A percentile compares a stretch with the other conserved stretches of the same genome.
phyloP scores from a whole-genome alignment of 2,888 invertebrate genomes.

The Drosophila atroscutellata region DNA sequence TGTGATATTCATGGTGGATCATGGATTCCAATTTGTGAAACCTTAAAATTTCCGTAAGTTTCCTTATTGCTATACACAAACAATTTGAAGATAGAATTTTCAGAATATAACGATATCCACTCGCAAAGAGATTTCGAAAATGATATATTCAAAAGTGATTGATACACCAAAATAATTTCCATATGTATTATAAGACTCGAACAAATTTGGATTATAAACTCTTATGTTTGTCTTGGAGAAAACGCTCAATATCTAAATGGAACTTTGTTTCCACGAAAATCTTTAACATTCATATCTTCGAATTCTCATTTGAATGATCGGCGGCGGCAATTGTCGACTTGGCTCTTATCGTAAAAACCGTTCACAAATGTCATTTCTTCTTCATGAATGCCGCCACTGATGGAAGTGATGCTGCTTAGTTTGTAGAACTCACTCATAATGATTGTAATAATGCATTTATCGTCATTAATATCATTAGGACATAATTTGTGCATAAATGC shows the following conservation, averaged over 20 bases:
- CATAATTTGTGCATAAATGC: not conserved
- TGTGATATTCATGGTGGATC: not conserved
- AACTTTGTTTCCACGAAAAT: not conserved
- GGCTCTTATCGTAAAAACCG: constrained; percentile 1
- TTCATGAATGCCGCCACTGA: constrained; percentile 1
- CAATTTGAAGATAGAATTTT: too few species aligned
- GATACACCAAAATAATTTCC: not conserved
- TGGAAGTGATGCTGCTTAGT: not conserved
- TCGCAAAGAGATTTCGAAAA: not conserved
- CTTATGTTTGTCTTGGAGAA: not conserved
- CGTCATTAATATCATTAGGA: not conserved
- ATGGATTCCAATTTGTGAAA: not conserved
- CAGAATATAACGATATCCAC: too few species aligned
- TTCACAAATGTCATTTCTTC: constrained; percentile 8
- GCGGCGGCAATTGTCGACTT: not conserved
- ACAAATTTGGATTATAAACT: not conserved
- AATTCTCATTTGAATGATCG: not conserved
- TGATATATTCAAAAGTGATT: not conserved
- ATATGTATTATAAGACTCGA: not conserved
- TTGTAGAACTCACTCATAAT: constrained; percentile 3
- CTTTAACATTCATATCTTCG: not conserved
- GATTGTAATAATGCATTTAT: not conserved
- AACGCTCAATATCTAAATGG: not conserved
- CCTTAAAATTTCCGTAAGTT: not conserved
- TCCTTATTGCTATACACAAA: too few species aligned